Conservation (phyloP, 2,797 vertebrate species). For the Crax fasciolata region DNA sequence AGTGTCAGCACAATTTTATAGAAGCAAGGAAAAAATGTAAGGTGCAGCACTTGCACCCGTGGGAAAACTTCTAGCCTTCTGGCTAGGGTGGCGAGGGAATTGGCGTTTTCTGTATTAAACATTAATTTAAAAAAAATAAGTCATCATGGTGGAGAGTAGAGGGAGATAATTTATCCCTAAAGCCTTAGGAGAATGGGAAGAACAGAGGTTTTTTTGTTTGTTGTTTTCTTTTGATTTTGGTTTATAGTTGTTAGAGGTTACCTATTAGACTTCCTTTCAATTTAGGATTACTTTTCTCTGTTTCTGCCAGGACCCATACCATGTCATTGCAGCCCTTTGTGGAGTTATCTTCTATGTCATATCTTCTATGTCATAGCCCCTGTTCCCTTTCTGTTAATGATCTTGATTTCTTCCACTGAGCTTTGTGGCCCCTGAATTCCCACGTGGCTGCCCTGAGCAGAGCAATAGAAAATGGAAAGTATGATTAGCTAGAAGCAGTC, state of each 20-base stretch:
- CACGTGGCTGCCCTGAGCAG: neutral
- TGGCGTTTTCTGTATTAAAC: neutral
- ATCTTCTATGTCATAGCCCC: neutral
- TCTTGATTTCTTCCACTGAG: neutral
- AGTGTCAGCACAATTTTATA: neutral
- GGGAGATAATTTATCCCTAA: neutral
- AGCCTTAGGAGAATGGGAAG: neutral
- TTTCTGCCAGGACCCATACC: neutral
- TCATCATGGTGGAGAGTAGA: neutral
- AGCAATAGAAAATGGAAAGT: conserved; percentile 38
- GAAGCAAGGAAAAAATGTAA: neutral
- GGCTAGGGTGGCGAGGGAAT: neutral
- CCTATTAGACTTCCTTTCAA: neutral
- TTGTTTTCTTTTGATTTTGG: neutral
- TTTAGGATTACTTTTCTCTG: neutral
- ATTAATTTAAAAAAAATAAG: neutral
- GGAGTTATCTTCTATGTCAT: neutral
- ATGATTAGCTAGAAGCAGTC: neutral
- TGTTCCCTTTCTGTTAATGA: neutral
- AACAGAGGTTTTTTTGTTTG: neutral
- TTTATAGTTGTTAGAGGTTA: neutral
- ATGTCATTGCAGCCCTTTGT: neutral
- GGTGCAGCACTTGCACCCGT: neutral
- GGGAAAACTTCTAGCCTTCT: neutral
- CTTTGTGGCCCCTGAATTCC: neutral